phyloP scores from a whole-genome alignment of 2,797 vertebrate species.

The Gallinago solitaria region DNA sequence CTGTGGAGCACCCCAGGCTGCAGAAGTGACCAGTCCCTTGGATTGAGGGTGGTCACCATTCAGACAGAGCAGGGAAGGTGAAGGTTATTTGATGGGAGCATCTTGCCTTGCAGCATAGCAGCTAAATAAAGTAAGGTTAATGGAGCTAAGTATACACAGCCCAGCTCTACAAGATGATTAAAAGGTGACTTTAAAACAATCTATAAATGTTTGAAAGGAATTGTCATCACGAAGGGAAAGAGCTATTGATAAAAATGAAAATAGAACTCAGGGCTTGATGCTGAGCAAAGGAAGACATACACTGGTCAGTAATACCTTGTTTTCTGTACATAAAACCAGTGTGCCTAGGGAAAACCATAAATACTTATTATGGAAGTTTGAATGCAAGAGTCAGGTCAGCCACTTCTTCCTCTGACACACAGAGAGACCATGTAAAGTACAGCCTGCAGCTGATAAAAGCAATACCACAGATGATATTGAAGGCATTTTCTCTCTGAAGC shows the following conservation, averaged over 20 bases:
- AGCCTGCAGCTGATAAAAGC: background rate
- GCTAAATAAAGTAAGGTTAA: conserved; percentile 27
- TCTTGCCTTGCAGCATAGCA: background rate
- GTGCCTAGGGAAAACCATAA: background rate
- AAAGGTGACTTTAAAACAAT: background rate
- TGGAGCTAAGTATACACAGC: background rate
- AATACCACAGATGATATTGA: background rate
- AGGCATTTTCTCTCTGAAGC: background rate
- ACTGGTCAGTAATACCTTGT: background rate
- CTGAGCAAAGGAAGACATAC: background rate
- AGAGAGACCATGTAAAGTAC: background rate
- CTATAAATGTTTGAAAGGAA: background rate
- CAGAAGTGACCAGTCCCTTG: background rate
- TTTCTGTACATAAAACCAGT: background rate
- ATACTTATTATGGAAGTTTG: background rate
- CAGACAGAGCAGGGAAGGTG: background rate
- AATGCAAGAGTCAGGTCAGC: background rate
- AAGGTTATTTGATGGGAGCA: background rate
- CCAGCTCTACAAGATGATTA: background rate
- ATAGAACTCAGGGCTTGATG: background rate
- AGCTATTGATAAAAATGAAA: background rate
- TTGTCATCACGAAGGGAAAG: background rate
- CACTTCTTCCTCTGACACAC: background rate
- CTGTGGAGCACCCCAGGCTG: background rate
- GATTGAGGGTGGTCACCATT: background rate